Base-by-base conservation (phyloP, 2,113 vertebrate species). In the Bufo bufo region DNA sequence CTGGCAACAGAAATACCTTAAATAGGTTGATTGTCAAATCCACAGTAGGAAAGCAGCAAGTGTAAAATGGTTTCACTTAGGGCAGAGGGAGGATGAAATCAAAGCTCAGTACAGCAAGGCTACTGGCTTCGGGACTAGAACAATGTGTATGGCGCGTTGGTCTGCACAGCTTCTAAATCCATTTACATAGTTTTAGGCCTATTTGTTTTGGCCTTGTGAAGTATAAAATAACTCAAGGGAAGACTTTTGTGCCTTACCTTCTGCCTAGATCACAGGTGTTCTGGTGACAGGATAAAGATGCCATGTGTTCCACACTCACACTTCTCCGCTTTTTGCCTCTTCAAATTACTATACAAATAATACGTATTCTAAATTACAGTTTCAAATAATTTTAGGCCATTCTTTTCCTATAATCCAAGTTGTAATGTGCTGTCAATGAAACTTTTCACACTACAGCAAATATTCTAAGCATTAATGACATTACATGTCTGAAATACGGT, bases 261-360 rank as follows among this genome's bases (percentile, higher is more conserved):
- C 78, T 81, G 78, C 56, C 56, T 81, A 81, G 78, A 61, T 79
- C 54, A 45, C 78, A 81, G 78, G 78, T 81, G 78, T 81, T 81
- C 56, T 81, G 14, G 23, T 61, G 56, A 81, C 78, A 61, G 78
- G 54, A 45, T 45, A 59, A 61, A 61, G 56, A 81, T 19, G 13
- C 13, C 78, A 81, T 59, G 56, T 61, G 56, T 61, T 61, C 78
- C 23, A 59, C 14, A 78, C 16, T 23, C 50, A 12, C 50, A 58
- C 11, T 8, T n/a, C 50, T 56, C 4, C 50, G 43, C 6, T 45
- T 33, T 56, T 23, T 79, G 52, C 47, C 56, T 59, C 56, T 45
- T 81, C 54, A 81, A 45, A 81, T 81, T 61, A 81, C n/a, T 58
- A 45, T 3, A 81, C 47, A 19, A 54, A 54, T 45, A 61, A 61